Conservation (phyloP, 2,113 vertebrate genomes). For the Entosphenus tridentatus region DNA sequence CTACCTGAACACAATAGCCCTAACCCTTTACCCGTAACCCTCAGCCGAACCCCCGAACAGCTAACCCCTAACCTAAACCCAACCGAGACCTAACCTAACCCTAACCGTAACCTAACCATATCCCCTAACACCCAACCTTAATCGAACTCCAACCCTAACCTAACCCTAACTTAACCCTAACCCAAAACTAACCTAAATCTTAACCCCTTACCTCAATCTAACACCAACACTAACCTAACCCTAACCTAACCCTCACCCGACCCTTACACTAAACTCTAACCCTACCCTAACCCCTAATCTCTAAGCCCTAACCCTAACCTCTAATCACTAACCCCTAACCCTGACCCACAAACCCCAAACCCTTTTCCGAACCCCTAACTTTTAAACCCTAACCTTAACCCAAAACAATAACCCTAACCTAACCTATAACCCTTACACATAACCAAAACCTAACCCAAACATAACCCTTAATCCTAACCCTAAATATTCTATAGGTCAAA, state of each 20-base stretch:
- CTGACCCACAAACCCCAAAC: too few relatives aligned
- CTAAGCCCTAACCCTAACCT: conserved; percentile 2
- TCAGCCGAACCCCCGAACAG: conserved; percentile 1
- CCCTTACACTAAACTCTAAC: conserved; percentile 1
- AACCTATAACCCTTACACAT: too few relatives aligned
- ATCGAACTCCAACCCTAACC: conserved; percentile 3
- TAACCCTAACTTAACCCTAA: conserved; percentile 5
- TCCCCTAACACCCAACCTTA: conserved; percentile 2
- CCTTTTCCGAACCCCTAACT: too few relatives aligned
- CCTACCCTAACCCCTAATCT: not conserved
- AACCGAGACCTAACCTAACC: not conserved
- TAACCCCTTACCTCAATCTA: conserved; percentile 6
- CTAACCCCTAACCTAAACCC: too few relatives aligned
- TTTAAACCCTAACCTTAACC: too few relatives aligned
- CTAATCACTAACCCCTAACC: too few relatives aligned
- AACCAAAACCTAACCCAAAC: too few relatives aligned
- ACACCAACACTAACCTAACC: conserved; percentile 6
- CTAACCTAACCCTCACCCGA: conserved; percentile 4
- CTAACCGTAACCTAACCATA: conserved; percentile 4
- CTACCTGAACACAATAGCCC: too few relatives aligned
- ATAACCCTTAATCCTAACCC: too few relatives aligned
- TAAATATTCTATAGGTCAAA: too few relatives aligned
- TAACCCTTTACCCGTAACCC: conserved; percentile 1
- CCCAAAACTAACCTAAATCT: conserved; percentile 1
- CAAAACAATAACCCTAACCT: too few relatives aligned